Evolutionary conservation across 2,113 vertebrate genomes (phyloP), one percentile per base, ranked within the genome.

Genomic region (Oryzias celebensis): DNA sequence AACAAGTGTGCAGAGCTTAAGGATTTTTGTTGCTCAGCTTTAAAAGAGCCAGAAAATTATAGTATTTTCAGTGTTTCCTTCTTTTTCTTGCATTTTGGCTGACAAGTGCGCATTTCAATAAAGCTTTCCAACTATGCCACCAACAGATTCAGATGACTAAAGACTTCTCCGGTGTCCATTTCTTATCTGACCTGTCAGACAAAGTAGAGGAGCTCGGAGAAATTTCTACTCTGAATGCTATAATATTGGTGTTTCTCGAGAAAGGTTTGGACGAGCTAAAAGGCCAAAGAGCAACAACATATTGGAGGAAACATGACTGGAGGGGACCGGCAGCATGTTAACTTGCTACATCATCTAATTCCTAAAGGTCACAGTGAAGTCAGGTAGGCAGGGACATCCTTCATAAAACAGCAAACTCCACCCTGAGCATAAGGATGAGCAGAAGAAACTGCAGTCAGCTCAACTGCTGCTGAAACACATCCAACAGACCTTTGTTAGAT

Each of bases 201-300:
- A 36, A 36, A 36, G 8, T 10, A 10, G 36, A 36, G 36, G 36
- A 36, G 68, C 58, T 73, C 50, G 36, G 58, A 56, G 58, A 58
- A 57, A 72, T 66, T 63, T 54, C 71, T 68, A 58, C 65, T 60
- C 55, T 74, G 77, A 84, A 86, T 85, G 81, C 31, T 68, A 80
- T 87, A 79, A 81, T 51, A 59, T 36, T 42, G 54, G 61, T 58
- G 60, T 68, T 56, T 58, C 20, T 22, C 14, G 18, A 14, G 51
- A 65, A 22, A 63, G 26, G 28, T 62, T 63, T 18, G 67, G 47
- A 73, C 22, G 60, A 54, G 73, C 0, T 1, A 57, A 72, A 49
- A 64, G 42, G 44, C 44, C 3, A 5, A 15, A 4, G 1, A 50
- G 57, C 65, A 36, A 42, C 2, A 52, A 20, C 48, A 54, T 28